phyloP scores from a whole-genome alignment of 2,113 vertebrate species.

The Trochalopteron elliotii region DNA sequence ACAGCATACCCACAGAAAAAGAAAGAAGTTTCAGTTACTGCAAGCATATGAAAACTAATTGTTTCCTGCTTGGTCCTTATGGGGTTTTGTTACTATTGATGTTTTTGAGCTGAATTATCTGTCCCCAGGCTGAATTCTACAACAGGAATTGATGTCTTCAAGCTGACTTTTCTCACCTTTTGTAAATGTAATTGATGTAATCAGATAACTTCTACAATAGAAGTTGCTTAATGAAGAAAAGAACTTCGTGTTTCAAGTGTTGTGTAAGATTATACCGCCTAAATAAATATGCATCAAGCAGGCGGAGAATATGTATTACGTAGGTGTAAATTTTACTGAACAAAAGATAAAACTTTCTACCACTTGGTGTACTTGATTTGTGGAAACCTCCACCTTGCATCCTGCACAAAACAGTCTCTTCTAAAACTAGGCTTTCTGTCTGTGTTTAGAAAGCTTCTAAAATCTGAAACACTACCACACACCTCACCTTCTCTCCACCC shows the following conservation, averaged over 20 bases:
- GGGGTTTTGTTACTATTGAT: not conserved
- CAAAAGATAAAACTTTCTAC: not conserved
- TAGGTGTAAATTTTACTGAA: not conserved
- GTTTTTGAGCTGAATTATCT: not conserved
- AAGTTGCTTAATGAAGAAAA: not conserved
- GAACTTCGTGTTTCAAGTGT: not conserved
- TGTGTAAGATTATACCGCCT: fast-evolving
- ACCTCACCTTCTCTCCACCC: not conserved
- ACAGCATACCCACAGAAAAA: not conserved
- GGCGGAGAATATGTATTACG: not conserved
- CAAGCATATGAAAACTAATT: not conserved
- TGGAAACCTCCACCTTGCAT: not conserved
- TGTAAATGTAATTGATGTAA: not conserved
- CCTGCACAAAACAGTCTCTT: not conserved
- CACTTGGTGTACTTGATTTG: not conserved
- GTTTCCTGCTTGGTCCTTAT: not conserved
- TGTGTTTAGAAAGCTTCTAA: not conserved
- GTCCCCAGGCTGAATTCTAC: not conserved
- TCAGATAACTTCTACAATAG: not conserved
- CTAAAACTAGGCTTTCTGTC: not conserved
- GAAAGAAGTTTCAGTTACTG: not conserved
- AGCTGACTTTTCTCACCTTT: not conserved
- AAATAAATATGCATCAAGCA: not conserved
- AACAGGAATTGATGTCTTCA: not conserved
- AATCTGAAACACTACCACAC: not conserved